Evolutionary conservation across 1,140 invertebrate genomes (phyloP), one percentile per base, ranked within the genome.

Genomic region (Leptinotarsa texana): DNA sequence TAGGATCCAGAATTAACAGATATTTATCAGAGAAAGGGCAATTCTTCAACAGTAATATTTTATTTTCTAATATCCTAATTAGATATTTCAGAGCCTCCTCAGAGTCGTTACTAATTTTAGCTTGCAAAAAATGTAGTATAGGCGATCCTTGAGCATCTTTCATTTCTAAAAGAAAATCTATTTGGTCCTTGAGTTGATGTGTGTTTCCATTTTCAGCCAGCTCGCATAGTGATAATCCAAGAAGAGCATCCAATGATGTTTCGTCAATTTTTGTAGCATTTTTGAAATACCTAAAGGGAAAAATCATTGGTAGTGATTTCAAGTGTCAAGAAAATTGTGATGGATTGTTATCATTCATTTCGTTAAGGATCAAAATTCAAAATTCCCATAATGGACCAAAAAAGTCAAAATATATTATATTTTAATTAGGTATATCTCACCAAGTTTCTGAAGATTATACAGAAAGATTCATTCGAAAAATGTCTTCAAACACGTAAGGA

Each of bases 91-190:
- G 69, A 8, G 90, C 88, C 82, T 89, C 90, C 17, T 89, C 88
- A 68, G 89, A 89, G 83, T 90, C 87, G 33, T 87, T 85, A 74
- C 87, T 86, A 8, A 95, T 82, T 82, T 92, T 90, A 1, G 93
- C 92, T 33, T 90, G 90, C 83, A 95, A 87, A 72, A 91, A 89
- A n/a, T 92, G 86, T 13, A 94, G 82, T n/a, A 89, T 87, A 69
- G 89, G 79, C 27, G 82, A 86, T 22, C 72, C 87, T 85, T n/a
- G 89, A 85, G 15, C 87, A 3, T 91, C 90, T 77, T 94, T 91
- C 69, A 97, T 90, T 84, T 97, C 95, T 83, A 92, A 90, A 0
- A 98, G 86, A 79, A 96, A 92, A 78, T 97, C 93, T 22, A 98
- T 87, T 85, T 98, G 95, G 80, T 97, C 92, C 61, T 91, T 88